Evolutionary conservation across 2,113 vertebrate genomes (phyloP), one percentile per base, ranked within the genome.

Genomic region (Atrichornis clamosus): DNA sequence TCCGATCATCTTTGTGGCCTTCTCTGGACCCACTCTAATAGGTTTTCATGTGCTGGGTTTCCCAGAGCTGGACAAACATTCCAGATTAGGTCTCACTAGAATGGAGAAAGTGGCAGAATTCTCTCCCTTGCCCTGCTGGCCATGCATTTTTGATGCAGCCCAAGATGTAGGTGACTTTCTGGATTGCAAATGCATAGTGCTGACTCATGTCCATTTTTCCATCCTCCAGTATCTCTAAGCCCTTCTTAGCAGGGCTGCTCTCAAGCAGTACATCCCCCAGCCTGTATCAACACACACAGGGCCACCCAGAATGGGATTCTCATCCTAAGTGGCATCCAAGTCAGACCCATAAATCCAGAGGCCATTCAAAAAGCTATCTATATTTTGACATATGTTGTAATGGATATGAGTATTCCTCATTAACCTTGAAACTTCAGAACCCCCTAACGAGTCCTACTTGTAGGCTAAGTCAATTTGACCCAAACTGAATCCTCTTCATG

Each of bases 91-190:
- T 83, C 4, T 58, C 47, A 49, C 3, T 3, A 56, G 23, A 60
- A 19, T 4, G 10, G 12, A 26, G 11, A 62, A 13, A 62, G 30
- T 7, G 32, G 1, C 2, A 82, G 5, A 75, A 74, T 75, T 21
- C 9, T 7, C 6, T 42, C 30, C 15, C 15, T 59, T 0, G 0
- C 18, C 21, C 20, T 81, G 11, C 13, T 81, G 13, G 7, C 13
- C 7, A 24, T 6, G 2, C n/a, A 1, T 77, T 79, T 79, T 58
- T 22, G 26, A 16, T 49, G 30, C 11, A 81, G 41, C 4, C 4
- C 10, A 22, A 23, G 26, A 24, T 35, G 47, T 1, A 2, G 7
- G 4, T 63, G 6, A 19, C 32, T 82, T 85, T 55, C 6, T 84
- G 35, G 10, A 8, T 11, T 80, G 24, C 18, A 76, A 72, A 37